Evolutionary conservation across 2,888 invertebrate genomes (phyloP).

Genomic region (Drosophila algonquin): DNA sequence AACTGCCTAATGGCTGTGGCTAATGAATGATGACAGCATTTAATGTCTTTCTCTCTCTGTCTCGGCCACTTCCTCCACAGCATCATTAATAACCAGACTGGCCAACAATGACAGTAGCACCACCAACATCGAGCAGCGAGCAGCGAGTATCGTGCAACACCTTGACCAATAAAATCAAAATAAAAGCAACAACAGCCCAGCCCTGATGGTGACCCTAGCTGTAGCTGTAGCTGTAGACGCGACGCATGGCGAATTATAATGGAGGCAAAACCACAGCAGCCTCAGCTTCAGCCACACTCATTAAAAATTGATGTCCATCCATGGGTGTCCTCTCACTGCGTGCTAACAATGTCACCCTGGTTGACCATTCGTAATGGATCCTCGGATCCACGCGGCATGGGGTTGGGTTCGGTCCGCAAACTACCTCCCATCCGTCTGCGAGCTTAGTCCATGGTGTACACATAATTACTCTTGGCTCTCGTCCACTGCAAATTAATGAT

Average conservation of each 20-base stretch:
- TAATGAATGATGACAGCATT: slow-evolving; percentile 79
- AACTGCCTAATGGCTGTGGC: slow-evolving; percentile 65
- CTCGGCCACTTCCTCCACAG: neutral
- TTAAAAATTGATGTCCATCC: slow-evolving; percentile 54
- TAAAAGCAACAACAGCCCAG: slow-evolving; percentile 50
- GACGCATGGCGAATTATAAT: slow-evolving; percentile 31
- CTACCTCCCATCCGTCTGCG: slow-evolving; percentile 28
- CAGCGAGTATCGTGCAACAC: slow-evolving; percentile 49
- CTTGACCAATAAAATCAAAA: slow-evolving; percentile 69
- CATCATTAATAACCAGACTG: slow-evolving; percentile 63
- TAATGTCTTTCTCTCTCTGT: slow-evolving; percentile 43
- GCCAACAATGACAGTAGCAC: slow-evolving; percentile 28
- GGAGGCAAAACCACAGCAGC: slow-evolving; percentile 5
- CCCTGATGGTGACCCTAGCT: slow-evolving; percentile 1
- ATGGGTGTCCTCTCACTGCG: slow-evolving; percentile 3
- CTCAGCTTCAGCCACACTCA: slow-evolving; percentile 26
- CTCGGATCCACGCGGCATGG: slow-evolving; percentile 20
- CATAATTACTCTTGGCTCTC: slow-evolving; percentile 66
- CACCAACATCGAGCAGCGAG: no score
- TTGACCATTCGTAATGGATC: slow-evolving; percentile 33
- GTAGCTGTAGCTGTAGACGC: neutral
- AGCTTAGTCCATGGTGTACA: slow-evolving; percentile 32
- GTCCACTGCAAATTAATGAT: slow-evolving; percentile 68
- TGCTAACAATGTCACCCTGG: slow-evolving; percentile 29
- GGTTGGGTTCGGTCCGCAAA: slow-evolving; percentile 13